These are phyloP conservation scores for Blastomussa wellsi DNA, from an alignment of 92 coral and sea anemone genomes.

Conservation along the genomic window DNA sequence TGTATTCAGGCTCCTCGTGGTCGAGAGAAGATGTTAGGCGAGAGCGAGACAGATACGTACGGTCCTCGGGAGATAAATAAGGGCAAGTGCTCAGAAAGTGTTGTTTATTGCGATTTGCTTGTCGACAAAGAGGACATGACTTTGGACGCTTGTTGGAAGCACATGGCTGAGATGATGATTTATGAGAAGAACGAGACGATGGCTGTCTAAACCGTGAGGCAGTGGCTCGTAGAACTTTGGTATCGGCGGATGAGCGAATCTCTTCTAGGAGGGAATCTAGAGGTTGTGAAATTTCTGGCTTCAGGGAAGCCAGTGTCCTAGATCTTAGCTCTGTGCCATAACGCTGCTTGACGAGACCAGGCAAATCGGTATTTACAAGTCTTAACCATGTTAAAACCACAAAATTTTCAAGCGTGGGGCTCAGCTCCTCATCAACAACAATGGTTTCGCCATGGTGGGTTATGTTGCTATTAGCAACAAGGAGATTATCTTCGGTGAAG, in stretches of 20 bases:
- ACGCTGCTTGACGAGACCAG: constrained; percentile 44
- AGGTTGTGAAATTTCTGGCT: too few species aligned
- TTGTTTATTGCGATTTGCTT: constrained; percentile 54
- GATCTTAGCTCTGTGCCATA: constrained; percentile 51
- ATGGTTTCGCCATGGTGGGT: too few species aligned
- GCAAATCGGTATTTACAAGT: constrained; percentile 13
- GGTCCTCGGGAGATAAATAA: constrained; percentile 53
- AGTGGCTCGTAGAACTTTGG: constrained; percentile 50
- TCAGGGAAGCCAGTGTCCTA: constrained; percentile 46
- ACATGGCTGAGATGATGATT: constrained; percentile 10
- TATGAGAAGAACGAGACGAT: constrained; percentile 3
- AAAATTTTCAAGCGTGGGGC: constrained; percentile 57
- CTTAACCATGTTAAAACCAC: constrained; percentile 32
- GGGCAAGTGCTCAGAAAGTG: constrained; percentile 65
- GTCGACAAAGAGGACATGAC: constrained; percentile 53
- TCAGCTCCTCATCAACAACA: too few species aligned
- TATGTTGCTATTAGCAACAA: too few species aligned
- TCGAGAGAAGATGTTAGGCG: constrained; percentile 37
- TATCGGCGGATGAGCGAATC: constrained; percentile 42
- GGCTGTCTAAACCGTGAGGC: constrained; percentile 20
- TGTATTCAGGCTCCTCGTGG: constrained; percentile 31
- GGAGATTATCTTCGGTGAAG: too few species aligned
- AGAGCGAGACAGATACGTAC: constrained; percentile 35
- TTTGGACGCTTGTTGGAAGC: constrained; percentile 36
- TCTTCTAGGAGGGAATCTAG: constrained; percentile 56